These are phyloP conservation scores for Poecile atricapillus DNA, from an alignment of 2,113 vertebrate species.

Conservation along the genomic window DNA sequence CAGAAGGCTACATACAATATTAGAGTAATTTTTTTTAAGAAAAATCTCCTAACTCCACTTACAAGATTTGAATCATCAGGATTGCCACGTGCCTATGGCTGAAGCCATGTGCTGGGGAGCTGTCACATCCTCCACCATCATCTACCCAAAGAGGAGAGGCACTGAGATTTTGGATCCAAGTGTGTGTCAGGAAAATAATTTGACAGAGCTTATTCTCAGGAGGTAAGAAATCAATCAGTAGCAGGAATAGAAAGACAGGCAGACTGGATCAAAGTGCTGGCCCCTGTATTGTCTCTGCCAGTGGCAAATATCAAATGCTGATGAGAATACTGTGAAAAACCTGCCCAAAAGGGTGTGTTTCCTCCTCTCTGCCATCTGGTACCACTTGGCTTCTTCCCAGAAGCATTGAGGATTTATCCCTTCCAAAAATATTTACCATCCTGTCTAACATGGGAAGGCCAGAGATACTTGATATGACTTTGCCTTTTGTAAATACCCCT, in stretches of 20 bases:
- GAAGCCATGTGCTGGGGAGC: neutral
- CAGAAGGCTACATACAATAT: neutral
- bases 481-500: neutral
- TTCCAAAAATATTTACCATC: slow-evolving; percentile 44
- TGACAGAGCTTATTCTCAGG: neutral
- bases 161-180: neutral
- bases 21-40: neutral
- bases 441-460: neutral
- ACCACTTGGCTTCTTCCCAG: neutral
- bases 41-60: neutral
- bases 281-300: neutral
- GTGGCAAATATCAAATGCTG: slow-evolving; percentile 31
- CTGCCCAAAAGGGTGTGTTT: slow-evolving; percentile 16
- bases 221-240: neutral
- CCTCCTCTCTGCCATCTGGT: slow-evolving; percentile 29
- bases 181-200: neutral
- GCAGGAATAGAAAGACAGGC: neutral
- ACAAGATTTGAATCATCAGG: neutral
- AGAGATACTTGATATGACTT: neutral
- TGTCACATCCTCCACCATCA: neutral
- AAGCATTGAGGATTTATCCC: slow-evolving; percentile 7
- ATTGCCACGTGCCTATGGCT: rapidly evolving
- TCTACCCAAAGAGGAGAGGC: neutral
- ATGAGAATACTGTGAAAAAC: slow-evolving; percentile 2
- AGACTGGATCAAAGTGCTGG: neutral